Base-by-base conservation (phyloP, 2,888 invertebrate species). In the Acleris holmiana region DNA sequence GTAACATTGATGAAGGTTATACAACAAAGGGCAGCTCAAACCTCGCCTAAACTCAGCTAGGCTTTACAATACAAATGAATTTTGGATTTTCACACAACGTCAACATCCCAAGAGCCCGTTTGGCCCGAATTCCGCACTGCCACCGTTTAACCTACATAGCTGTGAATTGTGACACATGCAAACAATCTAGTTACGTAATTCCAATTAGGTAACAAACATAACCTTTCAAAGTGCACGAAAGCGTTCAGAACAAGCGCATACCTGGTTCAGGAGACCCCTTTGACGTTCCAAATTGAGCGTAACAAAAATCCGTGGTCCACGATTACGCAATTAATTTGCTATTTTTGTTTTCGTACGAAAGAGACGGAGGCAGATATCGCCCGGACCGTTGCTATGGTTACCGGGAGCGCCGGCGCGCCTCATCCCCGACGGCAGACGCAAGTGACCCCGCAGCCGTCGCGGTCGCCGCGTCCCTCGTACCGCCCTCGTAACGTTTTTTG, bases 301-400 rank as follows among this genome's bases (percentile, higher is more conserved):
- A 69, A 76, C 76, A 78, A 86, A 83, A 82, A 80, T 83, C 84
- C 79, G 85, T 81, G 76, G 80, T 76, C 84, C 85, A 84, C 84
- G 85, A 85, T 89, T 89, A 86, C 88, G 89, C 84, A 88, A 89
- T 89, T 89, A 90, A 89, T 90, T 88, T 81, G 88, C 88, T 90
- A 90, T 90, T 91, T 91, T 89, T 90, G 88, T 91, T 91, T 89
- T 90, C 85, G 80, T 85, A 78, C 81, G 77, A 78, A 76, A 80
- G 83, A 85, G 84, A 85, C 83, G 79, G 79, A 83, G 85, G 84
- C 79, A 81, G 86, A 85, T 84, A 86, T 85, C 85, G 90, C 89
- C 90, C 83, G 85, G 91, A 86, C 81, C 72, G 91, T 91, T 71
- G 84, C 69, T 82, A 89, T 90, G 84, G 80, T 57, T 66, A 91